Conservation (phyloP, 2,888 invertebrate species). For the Pseudococcus longispinus region DNA sequence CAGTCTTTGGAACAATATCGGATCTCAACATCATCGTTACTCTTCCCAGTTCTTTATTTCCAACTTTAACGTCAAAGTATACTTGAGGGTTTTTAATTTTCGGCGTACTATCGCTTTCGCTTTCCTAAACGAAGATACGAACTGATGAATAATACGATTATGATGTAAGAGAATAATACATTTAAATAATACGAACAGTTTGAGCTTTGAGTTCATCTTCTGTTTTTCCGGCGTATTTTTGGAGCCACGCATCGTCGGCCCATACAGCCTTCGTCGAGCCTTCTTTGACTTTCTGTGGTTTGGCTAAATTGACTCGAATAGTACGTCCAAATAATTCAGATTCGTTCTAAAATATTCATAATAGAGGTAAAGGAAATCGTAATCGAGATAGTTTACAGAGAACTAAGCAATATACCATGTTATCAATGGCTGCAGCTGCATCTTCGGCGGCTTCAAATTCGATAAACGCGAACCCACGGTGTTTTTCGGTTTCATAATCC, state of each 20-base stretch:
- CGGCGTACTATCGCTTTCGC: conserved; percentile 45
- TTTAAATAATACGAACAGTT: conserved; percentile 55
- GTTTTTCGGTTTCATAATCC: conserved; percentile 96
- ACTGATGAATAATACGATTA: neutral
- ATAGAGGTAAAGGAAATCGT: no score
- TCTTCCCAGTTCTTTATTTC: conserved; percentile 84
- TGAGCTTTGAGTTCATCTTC: conserved; percentile 64
- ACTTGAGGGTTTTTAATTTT: conserved; percentile 81
- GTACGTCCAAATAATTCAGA: conserved; percentile 96
- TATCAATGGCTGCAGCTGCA: conserved; percentile 98
- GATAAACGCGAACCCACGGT: conserved; percentile 98
- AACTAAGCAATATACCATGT: conserved; percentile 95
- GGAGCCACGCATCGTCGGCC: conserved; percentile 98
- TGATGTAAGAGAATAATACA: neutral
- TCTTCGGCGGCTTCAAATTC: conserved; percentile 98
- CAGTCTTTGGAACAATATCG: conserved; percentile 94
- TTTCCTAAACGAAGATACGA: conserved; percentile 25
- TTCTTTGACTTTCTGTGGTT: conserved; percentile 95
- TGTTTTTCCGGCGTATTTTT: conserved; percentile 94
- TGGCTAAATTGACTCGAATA: conserved; percentile 94
- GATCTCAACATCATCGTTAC: conserved; percentile 90
- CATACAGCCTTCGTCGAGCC: conserved; percentile 94
- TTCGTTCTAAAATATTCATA: conserved; percentile 76
- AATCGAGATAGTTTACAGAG: neutral
- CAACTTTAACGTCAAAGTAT: conserved; percentile 93